phyloP scores from a whole-genome alignment of 1,140 invertebrate genomes.

The Musca vetustissima region DNA sequence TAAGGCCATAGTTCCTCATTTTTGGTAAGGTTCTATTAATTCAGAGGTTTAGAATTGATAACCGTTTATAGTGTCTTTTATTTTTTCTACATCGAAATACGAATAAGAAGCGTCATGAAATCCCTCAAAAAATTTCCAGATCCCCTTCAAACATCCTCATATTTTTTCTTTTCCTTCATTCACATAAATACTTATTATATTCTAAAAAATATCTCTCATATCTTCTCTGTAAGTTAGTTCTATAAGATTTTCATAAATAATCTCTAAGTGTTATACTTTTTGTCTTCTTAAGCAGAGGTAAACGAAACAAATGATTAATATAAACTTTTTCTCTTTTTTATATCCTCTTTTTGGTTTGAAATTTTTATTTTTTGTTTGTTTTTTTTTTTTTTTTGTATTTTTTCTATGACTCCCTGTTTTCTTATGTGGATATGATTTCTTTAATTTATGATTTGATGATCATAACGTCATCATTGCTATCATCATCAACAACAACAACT shows the following conservation, averaged over 20 bases:
- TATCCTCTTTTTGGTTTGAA: conserved; percentile 7
- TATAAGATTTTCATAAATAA: neutral
- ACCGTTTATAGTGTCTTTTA: no score
- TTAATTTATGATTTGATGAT: neutral
- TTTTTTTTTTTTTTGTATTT: neutral
- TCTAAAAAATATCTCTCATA: no score
- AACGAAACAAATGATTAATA: conserved; percentile 19
- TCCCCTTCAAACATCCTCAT: neutral
- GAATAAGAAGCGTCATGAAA: no score
- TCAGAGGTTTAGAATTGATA: no score
- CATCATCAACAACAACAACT: no score
- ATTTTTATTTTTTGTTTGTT: conserved; percentile 1
- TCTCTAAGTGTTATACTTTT: neutral
- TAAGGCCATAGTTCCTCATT: no score
- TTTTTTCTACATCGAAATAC: no score
- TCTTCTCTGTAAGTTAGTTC: conserved; percentile 6
- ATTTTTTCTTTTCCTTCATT: neutral
- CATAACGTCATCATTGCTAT: neutral
- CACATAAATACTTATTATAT: no score
- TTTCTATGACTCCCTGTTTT: neutral
- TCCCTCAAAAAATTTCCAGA: neutral
- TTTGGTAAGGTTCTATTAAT: no score
- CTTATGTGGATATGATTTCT: conserved; percentile 1
- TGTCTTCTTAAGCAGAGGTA: neutral
- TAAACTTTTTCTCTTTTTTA: conserved; percentile 25